These are phyloP conservation scores for Pteropus alecto DNA, from an alignment of 2,113 vertebrate species.

Conservation along the genomic window DNA sequence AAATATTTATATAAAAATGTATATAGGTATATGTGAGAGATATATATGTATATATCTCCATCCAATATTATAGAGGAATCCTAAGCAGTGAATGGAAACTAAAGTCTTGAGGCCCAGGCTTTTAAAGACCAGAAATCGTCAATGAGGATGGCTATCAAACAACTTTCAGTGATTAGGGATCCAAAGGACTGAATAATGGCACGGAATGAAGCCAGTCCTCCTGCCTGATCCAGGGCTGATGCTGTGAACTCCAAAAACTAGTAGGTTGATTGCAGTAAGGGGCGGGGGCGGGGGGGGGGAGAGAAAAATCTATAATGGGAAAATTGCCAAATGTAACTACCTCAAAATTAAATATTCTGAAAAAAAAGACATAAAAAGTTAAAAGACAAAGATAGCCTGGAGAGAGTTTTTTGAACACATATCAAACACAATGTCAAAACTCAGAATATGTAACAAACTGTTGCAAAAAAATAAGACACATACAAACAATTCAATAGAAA, in stretches of 20 bases:
- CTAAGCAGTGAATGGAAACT: neutral
- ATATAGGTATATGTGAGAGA: neutral
- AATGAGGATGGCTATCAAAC: neutral
- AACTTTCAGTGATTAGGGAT: neutral
- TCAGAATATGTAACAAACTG: neutral
- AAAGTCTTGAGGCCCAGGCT: neutral
- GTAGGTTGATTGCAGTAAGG: neutral
- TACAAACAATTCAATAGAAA: neutral
- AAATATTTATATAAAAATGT: neutral
- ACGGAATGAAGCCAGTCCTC: neutral
- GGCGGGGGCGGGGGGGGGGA: neutral
- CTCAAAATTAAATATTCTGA: neutral
- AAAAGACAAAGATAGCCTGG: neutral
- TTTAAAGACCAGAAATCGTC: neutral
- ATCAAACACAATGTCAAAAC: neutral
- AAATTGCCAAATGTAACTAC: neutral
- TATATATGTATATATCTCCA: neutral
- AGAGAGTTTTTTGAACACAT: neutral
- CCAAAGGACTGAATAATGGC: neutral
- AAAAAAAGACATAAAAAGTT: neutral
- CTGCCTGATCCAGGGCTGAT: neutral
- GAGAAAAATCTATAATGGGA: neutral
- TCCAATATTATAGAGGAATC: neutral
- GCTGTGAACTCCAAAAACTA: neutral
- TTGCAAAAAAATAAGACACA: neutral